Percentiles rank a stretch among this genome's conserved stretches.
Conservation (phyloP, 2,113 vertebrate genomes). For the Baryphthengus martii region DNA sequence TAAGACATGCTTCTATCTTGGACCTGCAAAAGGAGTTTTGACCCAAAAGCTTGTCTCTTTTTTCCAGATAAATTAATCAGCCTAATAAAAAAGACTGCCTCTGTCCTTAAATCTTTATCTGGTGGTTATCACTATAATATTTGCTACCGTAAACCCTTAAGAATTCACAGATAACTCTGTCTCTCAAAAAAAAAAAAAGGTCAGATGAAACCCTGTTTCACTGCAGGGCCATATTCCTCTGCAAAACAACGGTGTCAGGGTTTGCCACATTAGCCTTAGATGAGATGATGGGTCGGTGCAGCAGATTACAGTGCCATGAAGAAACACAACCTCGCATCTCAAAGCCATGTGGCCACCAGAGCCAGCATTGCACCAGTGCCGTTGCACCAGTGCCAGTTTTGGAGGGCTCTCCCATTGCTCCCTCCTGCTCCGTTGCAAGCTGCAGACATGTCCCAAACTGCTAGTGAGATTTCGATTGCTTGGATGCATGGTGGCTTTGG, state of each 20-base stretch:
- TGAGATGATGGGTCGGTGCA: fast-evolving
- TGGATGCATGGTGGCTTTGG: not conserved
- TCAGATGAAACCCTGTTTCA: not conserved
- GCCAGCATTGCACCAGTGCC: fast-evolving
- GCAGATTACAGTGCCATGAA: not conserved
- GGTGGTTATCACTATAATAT: not conserved
- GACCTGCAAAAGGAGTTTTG: not conserved
- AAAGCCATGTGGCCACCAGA: fast-evolving
- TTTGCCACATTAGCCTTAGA: fast-evolving
- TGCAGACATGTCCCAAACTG: not conserved
- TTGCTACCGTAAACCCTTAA: not conserved
- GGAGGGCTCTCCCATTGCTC: not conserved
- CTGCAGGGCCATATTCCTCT: not conserved
- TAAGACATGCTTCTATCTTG: not conserved
- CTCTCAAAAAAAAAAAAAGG: not conserved
- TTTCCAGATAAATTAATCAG: not conserved
- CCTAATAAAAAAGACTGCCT: not conserved
- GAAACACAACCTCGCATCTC: not conserved
- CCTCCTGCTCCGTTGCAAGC: not conserved
- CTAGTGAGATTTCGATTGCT: not conserved
- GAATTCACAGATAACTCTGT: not conserved
- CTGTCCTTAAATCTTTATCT: not conserved
- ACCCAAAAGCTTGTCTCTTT: not conserved
- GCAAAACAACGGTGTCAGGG: not conserved
- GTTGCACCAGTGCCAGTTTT: not conserved